Percentiles rank a stretch among this genome's conserved stretches.
Evolutionary conservation across 1,140 invertebrate species (phyloP).

Genomic region (Drosophila azteca): DNA sequence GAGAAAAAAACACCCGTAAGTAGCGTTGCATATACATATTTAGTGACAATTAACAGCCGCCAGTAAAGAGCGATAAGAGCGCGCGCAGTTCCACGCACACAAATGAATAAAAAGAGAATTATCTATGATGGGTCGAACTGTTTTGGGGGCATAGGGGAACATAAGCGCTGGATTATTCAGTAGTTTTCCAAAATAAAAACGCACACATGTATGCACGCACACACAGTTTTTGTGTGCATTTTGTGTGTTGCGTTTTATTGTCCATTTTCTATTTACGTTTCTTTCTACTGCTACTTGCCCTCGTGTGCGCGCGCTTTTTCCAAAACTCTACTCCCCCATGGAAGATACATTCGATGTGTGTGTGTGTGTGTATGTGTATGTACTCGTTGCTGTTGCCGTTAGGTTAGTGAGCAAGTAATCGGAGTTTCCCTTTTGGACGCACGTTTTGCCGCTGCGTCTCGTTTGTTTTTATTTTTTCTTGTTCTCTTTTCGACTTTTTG

Average conservation of each 20-base stretch:
- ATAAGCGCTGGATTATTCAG: slow-evolving; percentile 13
- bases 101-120: slow-evolving; percentile 41
- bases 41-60: slow-evolving; percentile 63
- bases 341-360: background rate
- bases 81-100: slow-evolving; percentile 28
- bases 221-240: slow-evolving; percentile 29
- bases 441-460: slow-evolving; percentile 73
- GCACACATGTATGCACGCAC: slow-evolving; percentile 11
- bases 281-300: slow-evolving; percentile 53
- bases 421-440: slow-evolving; percentile 52
- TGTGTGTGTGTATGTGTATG: slow-evolving; percentile 45
- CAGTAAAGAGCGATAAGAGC: slow-evolving; percentile 59
- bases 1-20: slow-evolving; percentile 76
- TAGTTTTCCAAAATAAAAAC: slow-evolving; percentile 70
- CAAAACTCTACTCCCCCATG: slow-evolving; percentile 41
- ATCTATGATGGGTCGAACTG: slow-evolving; percentile 45
- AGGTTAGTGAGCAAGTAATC: slow-evolving; percentile 36
- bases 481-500: slow-evolving; percentile 78
- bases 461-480: slow-evolving; percentile 81
- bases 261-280: slow-evolving; percentile 58
- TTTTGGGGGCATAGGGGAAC: background rate
- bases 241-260: slow-evolving; percentile 29
- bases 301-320: slow-evolving; percentile 80
- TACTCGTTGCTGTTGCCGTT: slow-evolving; percentile 47
- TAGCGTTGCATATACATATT: slow-evolving; percentile 39